phyloP scores from a whole-genome alignment of 2,888 invertebrate species.

The Thymelicus acteon region DNA sequence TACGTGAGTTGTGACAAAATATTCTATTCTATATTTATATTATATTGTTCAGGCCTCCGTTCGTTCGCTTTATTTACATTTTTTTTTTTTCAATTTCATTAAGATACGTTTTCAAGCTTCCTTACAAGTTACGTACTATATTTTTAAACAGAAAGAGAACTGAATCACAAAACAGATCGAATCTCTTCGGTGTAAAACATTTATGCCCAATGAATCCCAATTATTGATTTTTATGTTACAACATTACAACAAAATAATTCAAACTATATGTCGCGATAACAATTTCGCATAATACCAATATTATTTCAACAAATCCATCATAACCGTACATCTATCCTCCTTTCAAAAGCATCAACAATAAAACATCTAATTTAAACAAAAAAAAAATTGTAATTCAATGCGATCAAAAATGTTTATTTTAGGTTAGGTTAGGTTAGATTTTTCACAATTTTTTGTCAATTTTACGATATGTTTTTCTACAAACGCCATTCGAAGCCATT shows the following conservation, averaged over 20 bases:
- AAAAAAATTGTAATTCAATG: not conserved
- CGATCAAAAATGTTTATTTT: not conserved
- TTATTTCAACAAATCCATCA: not conserved
- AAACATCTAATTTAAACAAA: not conserved
- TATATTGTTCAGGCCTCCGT: constrained; percentile 74
- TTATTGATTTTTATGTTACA: constrained; percentile 29
- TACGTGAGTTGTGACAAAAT: constrained; percentile 73
- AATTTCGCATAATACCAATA: constrained; percentile 4
- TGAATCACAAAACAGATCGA: constrained; percentile 56
- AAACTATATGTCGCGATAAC: not conserved
- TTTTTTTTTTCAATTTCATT: constrained; percentile 43
- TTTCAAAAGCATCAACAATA: not conserved
- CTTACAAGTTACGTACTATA: constrained; percentile 43
- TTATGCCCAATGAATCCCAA: constrained; percentile 61
- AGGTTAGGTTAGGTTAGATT: not conserved
- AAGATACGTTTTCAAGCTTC: constrained; percentile 49
- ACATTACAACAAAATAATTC: constrained; percentile 6
- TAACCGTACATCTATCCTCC: constrained; percentile 22
- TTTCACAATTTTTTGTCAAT: not conserved
- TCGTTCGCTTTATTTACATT: constrained; percentile 77
- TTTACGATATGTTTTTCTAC: constrained; percentile 15
- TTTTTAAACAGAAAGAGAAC: constrained; percentile 34
- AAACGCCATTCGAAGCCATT: constrained; percentile 21
- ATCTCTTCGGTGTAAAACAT: constrained; percentile 51
- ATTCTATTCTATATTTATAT: constrained; percentile 60